These are phyloP conservation scores for Xiphophorus maculatus DNA, from an alignment of 2,113 vertebrate species.

Conservation along the genomic window DNA sequence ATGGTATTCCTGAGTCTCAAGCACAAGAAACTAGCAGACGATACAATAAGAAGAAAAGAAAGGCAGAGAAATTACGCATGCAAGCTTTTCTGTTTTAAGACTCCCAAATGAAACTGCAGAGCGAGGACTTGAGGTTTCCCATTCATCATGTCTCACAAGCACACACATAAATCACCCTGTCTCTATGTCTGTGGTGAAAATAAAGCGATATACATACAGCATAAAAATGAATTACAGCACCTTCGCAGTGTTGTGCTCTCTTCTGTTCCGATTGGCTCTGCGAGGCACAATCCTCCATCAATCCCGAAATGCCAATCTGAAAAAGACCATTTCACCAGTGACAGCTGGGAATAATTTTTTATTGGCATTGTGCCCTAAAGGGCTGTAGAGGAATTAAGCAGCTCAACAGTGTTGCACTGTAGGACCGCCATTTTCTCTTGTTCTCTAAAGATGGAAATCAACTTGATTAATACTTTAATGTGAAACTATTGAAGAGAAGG, in stretches of 20 bases:
- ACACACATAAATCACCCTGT: slow-evolving; percentile 42
- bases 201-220: slow-evolving; percentile 44
- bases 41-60: slow-evolving; percentile 31
- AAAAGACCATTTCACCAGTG: slow-evolving; percentile 23
- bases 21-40: neutral
- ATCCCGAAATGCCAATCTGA: slow-evolving; percentile 17
- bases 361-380: neutral
- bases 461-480: slow-evolving; percentile 27
- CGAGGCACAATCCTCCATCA: slow-evolving; percentile 48
- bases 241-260: slow-evolving; percentile 19
- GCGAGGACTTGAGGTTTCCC: slow-evolving; percentile 17
- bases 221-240: slow-evolving; percentile 53
- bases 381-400: neutral
- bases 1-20: neutral
- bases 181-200: slow-evolving; percentile 20
- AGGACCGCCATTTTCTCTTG: slow-evolving; percentile 6
- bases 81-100: slow-evolving; percentile 21
- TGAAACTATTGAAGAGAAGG: slow-evolving; percentile 2
- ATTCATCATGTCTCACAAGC: slow-evolving; percentile 35
- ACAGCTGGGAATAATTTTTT: slow-evolving; percentile 32
- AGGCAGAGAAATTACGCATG: slow-evolving; percentile 11
- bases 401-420: neutral
- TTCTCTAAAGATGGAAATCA: slow-evolving; percentile 5
- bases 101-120: slow-evolving; percentile 21
- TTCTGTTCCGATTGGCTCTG: slow-evolving; percentile 29